A percentile compares a stretch with the other conserved stretches of the same genome.
Evolutionary conservation across 2,888 invertebrate species (phyloP).

Genomic region (Athalia cordata): DNA sequence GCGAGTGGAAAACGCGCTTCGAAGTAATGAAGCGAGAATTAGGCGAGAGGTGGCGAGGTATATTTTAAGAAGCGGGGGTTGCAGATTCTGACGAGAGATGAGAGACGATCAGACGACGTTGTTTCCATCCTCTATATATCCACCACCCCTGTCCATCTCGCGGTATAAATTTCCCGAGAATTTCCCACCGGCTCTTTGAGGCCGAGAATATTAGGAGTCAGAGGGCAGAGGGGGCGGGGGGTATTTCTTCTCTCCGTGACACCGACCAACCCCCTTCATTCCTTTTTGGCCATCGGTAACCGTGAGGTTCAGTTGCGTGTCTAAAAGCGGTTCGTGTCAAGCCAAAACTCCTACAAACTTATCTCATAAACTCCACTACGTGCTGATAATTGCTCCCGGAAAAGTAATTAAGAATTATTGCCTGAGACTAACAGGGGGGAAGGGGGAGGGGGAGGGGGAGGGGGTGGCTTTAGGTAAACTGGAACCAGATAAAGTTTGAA

Average conservation of each 20-base stretch:
- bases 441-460: constrained; percentile 11
- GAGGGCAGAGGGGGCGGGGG: not conserved
- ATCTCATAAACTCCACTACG: constrained; percentile 34
- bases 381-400: constrained; percentile 46
- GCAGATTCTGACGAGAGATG: constrained; percentile 10
- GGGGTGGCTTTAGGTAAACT: not conserved
- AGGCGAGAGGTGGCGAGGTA: constrained; percentile 11
- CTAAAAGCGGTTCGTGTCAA: constrained; percentile 35
- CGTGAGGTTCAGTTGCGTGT: constrained; percentile 26
- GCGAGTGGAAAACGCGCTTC: constrained; percentile 31
- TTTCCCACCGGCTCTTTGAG: constrained; percentile 32
- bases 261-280: constrained; percentile 14
- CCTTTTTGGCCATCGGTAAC: not conserved
- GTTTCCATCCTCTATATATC: too few relatives aligned
- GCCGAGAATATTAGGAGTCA: not conserved
- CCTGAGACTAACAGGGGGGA: constrained; percentile 19
- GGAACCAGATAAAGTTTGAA: constrained; percentile 10
- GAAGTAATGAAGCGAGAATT: constrained; percentile 37
- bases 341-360: constrained; percentile 25
- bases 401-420: constrained; percentile 48
- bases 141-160: constrained; percentile 30
- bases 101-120: constrained; percentile 16
- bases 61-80: constrained; percentile 34
- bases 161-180: constrained; percentile 25
- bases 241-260: not conserved